Conservation (phyloP, 92 coral and sea anemone species). For the Siderastrea radians region DNA sequence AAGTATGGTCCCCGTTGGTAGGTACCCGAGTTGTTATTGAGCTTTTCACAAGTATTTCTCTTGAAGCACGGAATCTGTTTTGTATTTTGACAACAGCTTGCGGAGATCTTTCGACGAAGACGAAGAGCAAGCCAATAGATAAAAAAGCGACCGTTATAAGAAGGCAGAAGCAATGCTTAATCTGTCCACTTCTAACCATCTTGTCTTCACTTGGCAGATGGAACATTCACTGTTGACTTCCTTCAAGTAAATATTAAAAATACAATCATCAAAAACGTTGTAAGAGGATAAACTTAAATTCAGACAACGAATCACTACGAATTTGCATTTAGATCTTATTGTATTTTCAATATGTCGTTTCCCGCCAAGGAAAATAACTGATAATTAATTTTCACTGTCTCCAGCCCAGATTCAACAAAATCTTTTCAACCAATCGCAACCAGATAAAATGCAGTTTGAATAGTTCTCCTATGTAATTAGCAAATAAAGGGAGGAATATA, state of each 20-base stretch:
- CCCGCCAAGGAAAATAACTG: not conserved
- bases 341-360: not conserved
- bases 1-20: not conserved
- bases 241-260: not conserved
- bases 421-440: not conserved
- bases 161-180: not conserved
- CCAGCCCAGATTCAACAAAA: not conserved
- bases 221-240: not conserved
- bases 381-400: not conserved
- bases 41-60: not conserved
- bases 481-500: not conserved
- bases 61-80: not conserved
- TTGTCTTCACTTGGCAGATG: not conserved
- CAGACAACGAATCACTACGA: not conserved
- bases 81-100: not conserved
- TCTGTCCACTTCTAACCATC: not conserved
- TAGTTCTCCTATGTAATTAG: not conserved
- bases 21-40: not conserved
- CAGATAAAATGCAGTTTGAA: not conserved
- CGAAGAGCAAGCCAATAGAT: not conserved
- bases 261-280: not conserved
- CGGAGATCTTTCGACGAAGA: constrained; percentile 5
- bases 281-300: not conserved
- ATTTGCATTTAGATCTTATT: not conserved
- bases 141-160: not conserved